Base-by-base conservation (phyloP, 1,140 invertebrate genomes). In the Pseudomyrmex cubaensis region DNA sequence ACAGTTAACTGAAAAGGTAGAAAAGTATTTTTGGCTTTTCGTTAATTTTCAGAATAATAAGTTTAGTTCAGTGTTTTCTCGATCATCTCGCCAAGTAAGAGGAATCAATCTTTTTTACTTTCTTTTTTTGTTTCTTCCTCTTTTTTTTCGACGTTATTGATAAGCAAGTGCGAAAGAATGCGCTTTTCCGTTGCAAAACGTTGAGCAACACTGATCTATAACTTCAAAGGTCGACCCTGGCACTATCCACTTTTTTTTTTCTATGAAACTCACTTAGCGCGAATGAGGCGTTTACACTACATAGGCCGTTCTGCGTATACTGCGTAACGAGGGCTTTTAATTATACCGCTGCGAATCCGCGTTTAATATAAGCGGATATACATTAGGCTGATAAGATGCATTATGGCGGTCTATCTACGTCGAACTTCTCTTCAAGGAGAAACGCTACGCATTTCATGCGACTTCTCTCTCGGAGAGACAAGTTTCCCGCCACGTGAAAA, bases 121-220 rank as follows among this genome's bases (percentile, higher is more conserved):
- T 66, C 20, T 63, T 48, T 35, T 76, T 12, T n/a, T 22, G n/a
- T 48, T 63, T 75, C 15, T 22, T 63, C 15, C 13, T 8, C 9
- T 2, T 35, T 15, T 76, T 13, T 75, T 25, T 50, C 22, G 7
- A 63, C 10, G 46, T 63, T 35, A 52, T 52, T 50, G 50, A n/a
- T 52, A 50, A n/a, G 63, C 52, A 50, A 48, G n/a, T 17, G 61
- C 13, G 20, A n/a, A 75, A 76, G 63, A 62, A 63, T 63, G 1
- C 12, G 44, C 57, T 20, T 77, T 67, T 46, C 54, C 48, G 54
- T 10, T 44, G 17, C 10, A 56, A 69, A n/a, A 48, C 35, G 35
- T 70, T 80, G 76, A 80, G 54, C 44, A 59, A 70, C 76, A 80
- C 76, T 80, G 76, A 80, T 70, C 35, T 35, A 80, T 48, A 80